These are phyloP conservation scores for Coreius guichenoti DNA, from an alignment of 2,797 vertebrate species.

Conservation along the genomic window DNA sequence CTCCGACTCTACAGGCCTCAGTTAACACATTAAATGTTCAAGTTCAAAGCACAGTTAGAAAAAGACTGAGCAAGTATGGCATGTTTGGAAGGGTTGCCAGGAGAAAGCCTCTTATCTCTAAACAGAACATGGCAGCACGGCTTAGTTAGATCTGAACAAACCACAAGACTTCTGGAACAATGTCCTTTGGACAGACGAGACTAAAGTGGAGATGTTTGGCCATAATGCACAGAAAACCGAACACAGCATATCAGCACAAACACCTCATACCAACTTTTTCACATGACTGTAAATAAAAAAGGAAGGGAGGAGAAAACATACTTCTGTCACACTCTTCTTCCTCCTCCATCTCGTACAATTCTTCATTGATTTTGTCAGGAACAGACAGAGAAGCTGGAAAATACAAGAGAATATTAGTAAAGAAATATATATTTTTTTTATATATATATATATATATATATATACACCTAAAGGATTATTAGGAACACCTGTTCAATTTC, in stretches of 20 bases:
- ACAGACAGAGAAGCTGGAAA: neutral
- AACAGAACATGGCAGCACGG: neutral
- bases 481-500: too few relatives aligned
- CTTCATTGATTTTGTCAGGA: neutral
- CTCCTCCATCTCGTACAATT: too few relatives aligned
- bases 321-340: fast-evolving
- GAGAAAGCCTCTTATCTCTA: neutral
- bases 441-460: too few relatives aligned
- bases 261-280: neutral
- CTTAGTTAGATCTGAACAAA: neutral
- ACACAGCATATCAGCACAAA: neutral
- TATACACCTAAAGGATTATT: too few relatives aligned
- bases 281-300: neutral
- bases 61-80: too few relatives aligned
- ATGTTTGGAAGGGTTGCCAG: neutral
- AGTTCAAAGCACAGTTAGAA: too few relatives aligned
- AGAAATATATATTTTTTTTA: too few relatives aligned
- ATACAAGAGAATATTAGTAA: neutral
- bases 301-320: neutral
- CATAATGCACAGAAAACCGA: neutral
- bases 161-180: neutral
- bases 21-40: too few relatives aligned
- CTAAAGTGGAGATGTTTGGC: neutral
- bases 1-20: too few relatives aligned
- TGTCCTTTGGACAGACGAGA: neutral